Conservation (phyloP, 2,113 vertebrate species). For the Tenebrosternarchus preto region DNA sequence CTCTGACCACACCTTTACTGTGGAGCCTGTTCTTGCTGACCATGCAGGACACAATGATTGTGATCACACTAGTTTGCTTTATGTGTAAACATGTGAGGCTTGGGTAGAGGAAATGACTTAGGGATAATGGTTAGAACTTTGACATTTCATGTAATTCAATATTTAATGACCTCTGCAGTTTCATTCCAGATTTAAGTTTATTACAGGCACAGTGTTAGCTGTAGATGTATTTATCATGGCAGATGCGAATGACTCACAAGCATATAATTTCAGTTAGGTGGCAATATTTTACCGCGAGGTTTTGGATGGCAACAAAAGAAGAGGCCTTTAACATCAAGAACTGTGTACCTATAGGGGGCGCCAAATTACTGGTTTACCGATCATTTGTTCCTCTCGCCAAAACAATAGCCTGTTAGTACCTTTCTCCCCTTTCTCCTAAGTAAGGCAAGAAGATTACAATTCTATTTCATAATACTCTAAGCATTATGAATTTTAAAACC, state of each 20-base stretch:
- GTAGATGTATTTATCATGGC: background rate
- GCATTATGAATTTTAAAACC: background rate
- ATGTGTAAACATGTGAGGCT: background rate
- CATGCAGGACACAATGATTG: slow-evolving; percentile 15
- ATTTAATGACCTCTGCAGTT: background rate
- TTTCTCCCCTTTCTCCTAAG: background rate
- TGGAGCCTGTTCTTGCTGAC: background rate
- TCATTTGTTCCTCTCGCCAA: background rate
- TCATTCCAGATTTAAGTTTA: background rate
- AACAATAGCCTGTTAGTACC: background rate
- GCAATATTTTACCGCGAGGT: background rate
- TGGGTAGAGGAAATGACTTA: background rate
- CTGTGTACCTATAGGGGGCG: slow-evolving; percentile 34
- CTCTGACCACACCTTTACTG: slow-evolving; percentile 11
- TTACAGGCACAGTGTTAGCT: background rate
- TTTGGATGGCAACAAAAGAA: background rate
- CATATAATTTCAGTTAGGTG: background rate
- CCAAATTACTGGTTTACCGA: background rate
- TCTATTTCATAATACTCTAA: background rate
- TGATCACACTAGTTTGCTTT: background rate
- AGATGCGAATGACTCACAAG: too few relatives aligned
- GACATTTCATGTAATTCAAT: background rate
- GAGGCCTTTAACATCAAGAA: background rate
- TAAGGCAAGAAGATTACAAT: too few relatives aligned
- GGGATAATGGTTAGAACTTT: background rate